Conservation (phyloP, 23 tunicate species). For the Botrylloides violaceus region DNA sequence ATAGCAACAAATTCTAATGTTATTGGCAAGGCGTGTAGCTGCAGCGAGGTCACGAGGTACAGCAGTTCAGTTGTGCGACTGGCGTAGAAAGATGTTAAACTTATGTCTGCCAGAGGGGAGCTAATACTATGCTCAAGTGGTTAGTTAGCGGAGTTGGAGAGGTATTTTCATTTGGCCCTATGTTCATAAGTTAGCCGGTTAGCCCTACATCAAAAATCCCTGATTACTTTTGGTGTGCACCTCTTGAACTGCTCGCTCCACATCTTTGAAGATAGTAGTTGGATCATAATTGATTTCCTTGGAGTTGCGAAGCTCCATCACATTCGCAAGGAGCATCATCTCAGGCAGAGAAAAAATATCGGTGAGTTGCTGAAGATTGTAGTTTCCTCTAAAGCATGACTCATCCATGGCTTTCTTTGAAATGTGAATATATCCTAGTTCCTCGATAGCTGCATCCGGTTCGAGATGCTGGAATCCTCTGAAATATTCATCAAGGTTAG, state of each 20-base stretch:
- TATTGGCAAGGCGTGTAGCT: too few relatives aligned
- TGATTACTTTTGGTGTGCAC: slow-evolving; percentile 60
- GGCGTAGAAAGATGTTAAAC: too few relatives aligned
- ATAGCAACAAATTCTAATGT: too few relatives aligned
- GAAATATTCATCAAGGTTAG: too few relatives aligned
- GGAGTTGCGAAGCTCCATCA: slow-evolving; percentile 48
- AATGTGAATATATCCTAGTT: slow-evolving; percentile 39
- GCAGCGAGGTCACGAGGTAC: too few relatives aligned
- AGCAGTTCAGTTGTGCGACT: too few relatives aligned
- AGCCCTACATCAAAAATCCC: too few relatives aligned
- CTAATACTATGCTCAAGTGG: too few relatives aligned
- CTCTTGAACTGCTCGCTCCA: slow-evolving; percentile 48
- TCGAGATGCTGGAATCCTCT: slow-evolving; percentile 6
- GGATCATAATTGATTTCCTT: slow-evolving; percentile 65
- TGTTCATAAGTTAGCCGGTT: too few relatives aligned
- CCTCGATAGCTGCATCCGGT: neutral
- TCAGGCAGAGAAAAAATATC: slow-evolving; percentile 91
- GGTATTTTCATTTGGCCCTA: too few relatives aligned
- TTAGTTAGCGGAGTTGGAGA: too few relatives aligned
- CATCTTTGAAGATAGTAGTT: slow-evolving; percentile 55
- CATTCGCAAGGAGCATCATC: slow-evolving; percentile 91
- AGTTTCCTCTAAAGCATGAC: slow-evolving; percentile 43
- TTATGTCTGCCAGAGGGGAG: too few relatives aligned
- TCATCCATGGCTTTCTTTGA: slow-evolving; percentile 70
- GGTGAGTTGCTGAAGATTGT: slow-evolving; percentile 50